Evolutionary conservation across 1,140 invertebrate genomes (phyloP), one percentile per base, ranked within the genome.

Genomic region (Drosophila truncata): DNA sequence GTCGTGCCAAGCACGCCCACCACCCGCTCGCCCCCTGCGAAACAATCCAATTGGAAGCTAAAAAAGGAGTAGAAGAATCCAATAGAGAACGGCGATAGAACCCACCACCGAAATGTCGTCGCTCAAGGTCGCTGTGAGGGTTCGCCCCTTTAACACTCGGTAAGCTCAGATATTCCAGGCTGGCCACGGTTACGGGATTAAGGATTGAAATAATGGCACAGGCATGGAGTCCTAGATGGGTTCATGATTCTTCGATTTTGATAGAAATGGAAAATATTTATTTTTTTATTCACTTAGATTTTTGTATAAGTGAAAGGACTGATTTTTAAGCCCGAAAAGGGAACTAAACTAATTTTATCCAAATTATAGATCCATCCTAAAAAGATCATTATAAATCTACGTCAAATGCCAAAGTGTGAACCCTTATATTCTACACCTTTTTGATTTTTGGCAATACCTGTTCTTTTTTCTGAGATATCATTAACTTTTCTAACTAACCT

Each of bases 91-190:
- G 52, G 33, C 52, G 14, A 37, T 37, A 55, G 52, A 54, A 55
- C 52, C 73, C 72, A 82, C 73, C 78, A 76, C 80, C 78, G 67
- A 91, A 82, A 95, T 95, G 95, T 95, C 95, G 88, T 95, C 95
- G 72, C 94, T 95, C 74, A 95, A 95, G 93, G 95, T 95, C 91
- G 95, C 95, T 58, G 95, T 95, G 23, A 93, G 95, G 84, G 95
- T 95, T 80, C 94, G 95, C 60, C 95, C 95, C 91, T 95, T 95
- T 84, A 95, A 95, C 91, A 93, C 94, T 83, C 95, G 95, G 95
- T 95, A 92, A 86, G 92, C 78, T 37, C n/a, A 64, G 59, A 39
- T 57, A 37, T 47, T 37, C 50, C 35, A 35, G 44, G 3, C 57
- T 58, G 33, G 39, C 41, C 44, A 64, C 58, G 46, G 20, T 6